Conservation (phyloP, 2,888 invertebrate species). For the Parnassius mnemosyne region DNA sequence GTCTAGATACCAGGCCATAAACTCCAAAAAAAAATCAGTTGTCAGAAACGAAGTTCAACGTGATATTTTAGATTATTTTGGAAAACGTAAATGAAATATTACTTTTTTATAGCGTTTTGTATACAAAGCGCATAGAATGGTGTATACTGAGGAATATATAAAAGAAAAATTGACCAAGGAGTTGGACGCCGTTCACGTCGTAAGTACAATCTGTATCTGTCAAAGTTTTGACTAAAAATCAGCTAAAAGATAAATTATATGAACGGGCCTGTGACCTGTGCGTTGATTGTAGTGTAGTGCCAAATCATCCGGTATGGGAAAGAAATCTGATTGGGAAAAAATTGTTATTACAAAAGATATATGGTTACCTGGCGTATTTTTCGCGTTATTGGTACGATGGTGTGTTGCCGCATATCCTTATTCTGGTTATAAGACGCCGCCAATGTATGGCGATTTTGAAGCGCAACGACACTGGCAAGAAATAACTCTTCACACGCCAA, state of each 20-base stretch:
- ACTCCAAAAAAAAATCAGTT: no score
- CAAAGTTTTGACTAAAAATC: constrained; percentile 59
- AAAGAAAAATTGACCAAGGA: constrained; percentile 84
- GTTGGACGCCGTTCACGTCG: constrained; percentile 85
- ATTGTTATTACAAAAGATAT: constrained; percentile 67
- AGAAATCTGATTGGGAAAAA: constrained; percentile 60
- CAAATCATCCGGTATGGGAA: constrained; percentile 50
- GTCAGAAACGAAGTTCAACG: constrained; percentile 48
- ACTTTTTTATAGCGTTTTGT: constrained; percentile 52
- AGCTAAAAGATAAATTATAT: constrained; percentile 44
- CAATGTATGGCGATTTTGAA: constrained; percentile 98
- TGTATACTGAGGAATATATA: constrained; percentile 83
- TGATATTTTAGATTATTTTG: constrained; percentile 51
- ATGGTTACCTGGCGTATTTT: constrained; percentile 75
- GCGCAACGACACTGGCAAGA: constrained; percentile 99
- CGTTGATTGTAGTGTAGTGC: constrained; percentile 31
- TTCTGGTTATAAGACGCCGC: constrained; percentile 90
- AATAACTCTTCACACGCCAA: constrained; percentile 92
- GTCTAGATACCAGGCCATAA: no score
- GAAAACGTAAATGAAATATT: constrained; percentile 36
- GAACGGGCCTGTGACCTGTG: constrained; percentile 52
- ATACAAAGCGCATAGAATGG: constrained; percentile 73
- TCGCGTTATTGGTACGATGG: constrained; percentile 84
- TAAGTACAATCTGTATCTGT: constrained; percentile 80
- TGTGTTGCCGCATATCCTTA: constrained; percentile 88